A percentile compares a stretch with the other conserved stretches of the same genome.
Conservation (phyloP, 2,888 invertebrate species). For the Andricus curvator region DNA sequence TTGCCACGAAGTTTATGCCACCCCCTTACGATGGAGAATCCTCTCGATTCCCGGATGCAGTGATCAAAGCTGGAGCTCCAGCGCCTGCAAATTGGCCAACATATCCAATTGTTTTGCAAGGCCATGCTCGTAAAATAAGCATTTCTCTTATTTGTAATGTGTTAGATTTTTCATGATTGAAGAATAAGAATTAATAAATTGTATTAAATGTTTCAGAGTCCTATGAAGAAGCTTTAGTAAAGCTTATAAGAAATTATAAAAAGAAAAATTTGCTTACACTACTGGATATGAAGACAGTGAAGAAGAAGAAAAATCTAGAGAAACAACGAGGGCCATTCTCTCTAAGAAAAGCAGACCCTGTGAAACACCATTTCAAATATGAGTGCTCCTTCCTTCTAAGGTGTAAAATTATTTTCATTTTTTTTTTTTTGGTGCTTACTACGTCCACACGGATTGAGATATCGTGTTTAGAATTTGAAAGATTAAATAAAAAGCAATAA, state of each 20-base stretch:
- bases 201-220: no score
- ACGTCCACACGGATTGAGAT: no score
- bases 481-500: no score
- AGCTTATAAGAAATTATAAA: no score
- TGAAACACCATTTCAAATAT: no score
- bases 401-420: no score
- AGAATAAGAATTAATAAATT: no score
- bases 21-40: conserved; percentile 43
- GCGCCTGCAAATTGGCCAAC: conserved; percentile 42
- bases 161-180: neutral
- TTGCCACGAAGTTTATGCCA: conserved; percentile 44
- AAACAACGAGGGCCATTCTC: neutral
- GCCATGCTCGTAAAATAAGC: conserved; percentile 42
- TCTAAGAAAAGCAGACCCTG: neutral
- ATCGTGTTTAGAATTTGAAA: no score
- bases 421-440: no score
- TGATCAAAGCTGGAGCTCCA: conserved; percentile 36
- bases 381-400: no score
- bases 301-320: neutral
- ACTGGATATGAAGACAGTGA: neutral
- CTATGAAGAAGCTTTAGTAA: no score
- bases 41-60: conserved; percentile 19
- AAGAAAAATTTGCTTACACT: no score
- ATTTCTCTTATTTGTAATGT: neutral
- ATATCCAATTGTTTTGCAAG: conserved; percentile 36